These are phyloP conservation scores for Serranus cabrilla DNA, from an alignment of 2,797 vertebrate species.

Conservation along the genomic window DNA sequence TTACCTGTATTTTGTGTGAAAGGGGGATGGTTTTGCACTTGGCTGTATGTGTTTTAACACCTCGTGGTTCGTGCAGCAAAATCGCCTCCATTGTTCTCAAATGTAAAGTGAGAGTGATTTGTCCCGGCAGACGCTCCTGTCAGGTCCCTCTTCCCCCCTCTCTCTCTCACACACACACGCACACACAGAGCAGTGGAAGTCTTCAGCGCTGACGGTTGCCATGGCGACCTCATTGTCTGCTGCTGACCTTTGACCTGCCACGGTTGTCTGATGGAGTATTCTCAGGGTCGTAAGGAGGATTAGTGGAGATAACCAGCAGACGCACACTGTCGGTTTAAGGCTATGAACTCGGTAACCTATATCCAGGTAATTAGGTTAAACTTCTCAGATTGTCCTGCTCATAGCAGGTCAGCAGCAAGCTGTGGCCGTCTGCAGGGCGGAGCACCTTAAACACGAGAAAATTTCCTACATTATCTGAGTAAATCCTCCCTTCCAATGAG, in stretches of 20 bases:
- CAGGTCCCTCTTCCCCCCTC: constrained; percentile 50
- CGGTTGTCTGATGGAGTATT: constrained; percentile 72
- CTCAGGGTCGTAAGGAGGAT: constrained; percentile 76
- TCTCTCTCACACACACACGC: constrained; percentile 33
- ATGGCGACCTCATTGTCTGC: constrained; percentile 75
- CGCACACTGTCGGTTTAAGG: constrained; percentile 57
- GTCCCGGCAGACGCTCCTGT: constrained; percentile 61
- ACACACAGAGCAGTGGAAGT: constrained; percentile 44
- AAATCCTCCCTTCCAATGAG: constrained; percentile 1
- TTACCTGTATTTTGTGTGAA: not conserved
- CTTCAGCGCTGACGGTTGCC: constrained; percentile 67
- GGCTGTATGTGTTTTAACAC: not conserved
- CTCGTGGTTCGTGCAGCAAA: constrained; percentile 6
- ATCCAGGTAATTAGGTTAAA: constrained; percentile 78
- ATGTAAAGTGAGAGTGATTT: constrained; percentile 67
- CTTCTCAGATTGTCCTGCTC: constrained; percentile 35
- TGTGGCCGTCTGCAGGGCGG: not conserved
- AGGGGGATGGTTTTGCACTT: not conserved
- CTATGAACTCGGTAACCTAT: constrained; percentile 72
- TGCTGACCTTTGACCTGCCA: constrained; percentile 77
- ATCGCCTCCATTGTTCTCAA: constrained; percentile 43
- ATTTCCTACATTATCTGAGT: not conserved
- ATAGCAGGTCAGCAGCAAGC: constrained; percentile 40
- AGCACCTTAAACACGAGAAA: constrained; percentile 2
- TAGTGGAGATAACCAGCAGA: constrained; percentile 75